These are phyloP conservation scores for Leucoraja ocellata DNA, from an alignment of 2,797 vertebrate species.

Conservation along the genomic window DNA sequence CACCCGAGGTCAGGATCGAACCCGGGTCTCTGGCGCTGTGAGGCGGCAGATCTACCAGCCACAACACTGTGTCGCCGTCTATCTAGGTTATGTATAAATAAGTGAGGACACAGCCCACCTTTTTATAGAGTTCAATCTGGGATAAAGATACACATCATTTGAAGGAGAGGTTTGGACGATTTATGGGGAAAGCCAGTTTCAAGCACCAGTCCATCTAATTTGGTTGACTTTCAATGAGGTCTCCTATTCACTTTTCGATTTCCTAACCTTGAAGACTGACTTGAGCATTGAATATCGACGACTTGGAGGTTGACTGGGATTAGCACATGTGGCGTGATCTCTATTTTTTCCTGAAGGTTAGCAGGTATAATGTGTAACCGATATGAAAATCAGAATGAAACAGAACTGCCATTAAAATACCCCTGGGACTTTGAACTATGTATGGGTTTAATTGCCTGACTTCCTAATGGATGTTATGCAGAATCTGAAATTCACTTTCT, in stretches of 20 bases:
- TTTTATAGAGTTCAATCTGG: neutral
- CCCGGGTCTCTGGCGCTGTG: no score
- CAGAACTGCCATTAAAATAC: conserved; percentile 28
- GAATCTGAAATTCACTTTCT: conserved; percentile 23
- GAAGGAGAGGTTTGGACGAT: neutral
- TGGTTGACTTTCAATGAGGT: neutral
- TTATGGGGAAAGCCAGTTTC: neutral
- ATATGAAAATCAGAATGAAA: conserved; percentile 33
- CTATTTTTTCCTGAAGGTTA: conserved; percentile 18
- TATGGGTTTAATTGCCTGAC: conserved; percentile 25
- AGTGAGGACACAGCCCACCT: neutral
- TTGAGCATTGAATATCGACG: neutral
- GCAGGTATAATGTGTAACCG: neutral
- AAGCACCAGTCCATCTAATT: neutral
- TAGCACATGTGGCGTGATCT: conserved; percentile 18
- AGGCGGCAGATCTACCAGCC: no score
- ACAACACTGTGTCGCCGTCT: no score
- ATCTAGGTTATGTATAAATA: neutral
- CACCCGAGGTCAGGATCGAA: no score
- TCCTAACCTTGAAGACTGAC: neutral
- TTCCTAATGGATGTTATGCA: conserved; percentile 35
- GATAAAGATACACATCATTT: neutral
- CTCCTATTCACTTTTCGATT: neutral
- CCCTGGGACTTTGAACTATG: conserved; percentile 25
- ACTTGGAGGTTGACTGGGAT: conserved; percentile 14